Evolutionary conservation across 30 jellyfish, hydroid and myxozoan species (phyloP).

Genomic region (Turritopsis rubra): DNA sequence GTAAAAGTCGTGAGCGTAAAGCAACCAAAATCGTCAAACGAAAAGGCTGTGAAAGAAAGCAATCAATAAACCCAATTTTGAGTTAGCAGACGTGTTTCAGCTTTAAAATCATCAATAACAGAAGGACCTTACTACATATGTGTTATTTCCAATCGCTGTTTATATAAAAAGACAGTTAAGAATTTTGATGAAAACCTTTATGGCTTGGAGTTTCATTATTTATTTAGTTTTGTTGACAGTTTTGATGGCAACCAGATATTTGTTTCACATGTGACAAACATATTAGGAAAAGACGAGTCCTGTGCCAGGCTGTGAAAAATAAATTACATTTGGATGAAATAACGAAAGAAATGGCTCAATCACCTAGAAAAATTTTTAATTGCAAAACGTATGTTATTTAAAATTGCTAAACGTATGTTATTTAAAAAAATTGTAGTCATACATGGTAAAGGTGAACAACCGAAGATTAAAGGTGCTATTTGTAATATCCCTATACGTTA

Average conservation of each 20-base stretch:
- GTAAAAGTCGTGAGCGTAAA: background rate
- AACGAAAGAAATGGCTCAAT: background rate
- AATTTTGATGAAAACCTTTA: background rate
- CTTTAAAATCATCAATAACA: background rate
- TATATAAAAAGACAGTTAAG: background rate
- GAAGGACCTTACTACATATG: slow-evolving; percentile 4
- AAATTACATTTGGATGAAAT: background rate
- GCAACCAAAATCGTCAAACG: background rate
- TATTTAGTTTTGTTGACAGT: background rate
- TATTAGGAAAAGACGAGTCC: background rate
- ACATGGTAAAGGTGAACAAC: slow-evolving; percentile 8
- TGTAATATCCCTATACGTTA: slow-evolving; percentile 13
- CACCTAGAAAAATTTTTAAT: slow-evolving; percentile 1
- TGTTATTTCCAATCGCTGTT: slow-evolving; percentile 1
- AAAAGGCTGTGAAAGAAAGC: background rate
- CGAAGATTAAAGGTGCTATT: slow-evolving; percentile 10
- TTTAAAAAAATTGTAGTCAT: background rate
- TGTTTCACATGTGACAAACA: slow-evolving; percentile 1
- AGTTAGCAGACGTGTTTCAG: background rate
- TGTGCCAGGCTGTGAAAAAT: slow-evolving; percentile 11
- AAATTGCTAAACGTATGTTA: slow-evolving; percentile 4
- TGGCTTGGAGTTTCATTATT: background rate
- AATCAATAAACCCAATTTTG: background rate
- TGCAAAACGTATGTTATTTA: background rate
- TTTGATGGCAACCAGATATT: background rate